Evolutionary conservation across 2,113 vertebrate genomes (phyloP).

Genomic region (Pleuronectes platessa): DNA sequence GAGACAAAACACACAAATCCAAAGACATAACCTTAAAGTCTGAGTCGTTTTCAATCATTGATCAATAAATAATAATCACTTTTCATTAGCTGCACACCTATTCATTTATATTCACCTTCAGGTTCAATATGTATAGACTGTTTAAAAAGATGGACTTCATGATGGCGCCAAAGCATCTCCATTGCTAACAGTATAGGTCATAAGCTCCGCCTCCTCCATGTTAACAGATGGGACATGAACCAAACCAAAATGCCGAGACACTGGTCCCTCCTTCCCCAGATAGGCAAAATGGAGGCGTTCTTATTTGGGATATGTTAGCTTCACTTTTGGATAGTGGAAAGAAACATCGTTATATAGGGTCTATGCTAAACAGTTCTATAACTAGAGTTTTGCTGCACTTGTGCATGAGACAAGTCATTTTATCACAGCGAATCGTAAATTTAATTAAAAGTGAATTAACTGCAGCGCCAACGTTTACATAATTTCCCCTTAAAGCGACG

Average conservation of each 20-base stretch:
- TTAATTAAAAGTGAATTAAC: conserved; percentile 49
- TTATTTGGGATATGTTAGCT: no score
- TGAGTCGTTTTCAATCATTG: background rate
- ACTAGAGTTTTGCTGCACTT: conserved; percentile 8
- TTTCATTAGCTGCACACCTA: background rate
- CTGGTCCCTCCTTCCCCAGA: no score
- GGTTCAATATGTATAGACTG: background rate
- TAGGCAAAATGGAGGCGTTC: no score
- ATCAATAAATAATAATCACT: background rate
- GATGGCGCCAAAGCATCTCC: background rate
- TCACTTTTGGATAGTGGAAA: no score
- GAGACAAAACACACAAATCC: background rate
- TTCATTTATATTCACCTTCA: background rate
- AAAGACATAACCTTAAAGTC: background rate
- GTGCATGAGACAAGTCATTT: conserved; percentile 22
- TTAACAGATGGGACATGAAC: background rate
- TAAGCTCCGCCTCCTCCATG: background rate
- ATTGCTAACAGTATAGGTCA: background rate
- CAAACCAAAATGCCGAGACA: background rate
- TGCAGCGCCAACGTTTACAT: conserved; percentile 40
- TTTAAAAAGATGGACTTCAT: background rate
- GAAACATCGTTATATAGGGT: no score
- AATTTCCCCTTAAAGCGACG: conserved; percentile 28
- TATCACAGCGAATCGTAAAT: conserved; percentile 19
- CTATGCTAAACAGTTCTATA: background rate